These are phyloP conservation scores for Caranx ignobilis DNA, from an alignment of 2,113 vertebrate species.

Conservation along the genomic window DNA sequence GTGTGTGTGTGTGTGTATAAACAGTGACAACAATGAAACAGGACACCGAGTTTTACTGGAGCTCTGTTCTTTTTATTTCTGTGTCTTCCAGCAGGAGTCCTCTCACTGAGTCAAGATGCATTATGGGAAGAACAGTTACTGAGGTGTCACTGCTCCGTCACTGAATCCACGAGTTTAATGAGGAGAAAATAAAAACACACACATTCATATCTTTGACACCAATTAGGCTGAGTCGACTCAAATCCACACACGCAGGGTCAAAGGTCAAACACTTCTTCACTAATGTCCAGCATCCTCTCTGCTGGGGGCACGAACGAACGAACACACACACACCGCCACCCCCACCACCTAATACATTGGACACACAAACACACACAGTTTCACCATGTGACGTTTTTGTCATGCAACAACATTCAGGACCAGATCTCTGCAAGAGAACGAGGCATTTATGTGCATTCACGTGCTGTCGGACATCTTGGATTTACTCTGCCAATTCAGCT, in stretches of 20 bases:
- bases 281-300: background rate
- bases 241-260: conserved; percentile 2
- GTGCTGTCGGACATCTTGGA: conserved; percentile 49
- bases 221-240: background rate
- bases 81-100: conserved; percentile 7
- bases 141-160: background rate
- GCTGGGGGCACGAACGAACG: background rate
- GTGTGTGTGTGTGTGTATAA: too few species aligned
- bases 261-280: conserved; percentile 9
- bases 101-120: background rate
- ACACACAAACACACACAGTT: conserved; percentile 24
- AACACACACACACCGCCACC: background rate
- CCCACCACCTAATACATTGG: background rate
- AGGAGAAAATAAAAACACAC: background rate
- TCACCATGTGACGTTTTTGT: conserved; percentile 19
- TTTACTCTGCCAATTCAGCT: background rate
- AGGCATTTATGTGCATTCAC: conserved; percentile 63
- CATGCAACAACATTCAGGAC: conserved; percentile 54
- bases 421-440: conserved; percentile 22
- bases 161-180: conserved; percentile 8
- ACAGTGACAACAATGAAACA: background rate
- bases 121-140: conserved; percentile 2
- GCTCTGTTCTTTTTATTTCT: conserved; percentile 36
- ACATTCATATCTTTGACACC: background rate
- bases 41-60: background rate